Base-by-base conservation (phyloP, 2,888 invertebrate species). In the Lathronympha strigana region DNA sequence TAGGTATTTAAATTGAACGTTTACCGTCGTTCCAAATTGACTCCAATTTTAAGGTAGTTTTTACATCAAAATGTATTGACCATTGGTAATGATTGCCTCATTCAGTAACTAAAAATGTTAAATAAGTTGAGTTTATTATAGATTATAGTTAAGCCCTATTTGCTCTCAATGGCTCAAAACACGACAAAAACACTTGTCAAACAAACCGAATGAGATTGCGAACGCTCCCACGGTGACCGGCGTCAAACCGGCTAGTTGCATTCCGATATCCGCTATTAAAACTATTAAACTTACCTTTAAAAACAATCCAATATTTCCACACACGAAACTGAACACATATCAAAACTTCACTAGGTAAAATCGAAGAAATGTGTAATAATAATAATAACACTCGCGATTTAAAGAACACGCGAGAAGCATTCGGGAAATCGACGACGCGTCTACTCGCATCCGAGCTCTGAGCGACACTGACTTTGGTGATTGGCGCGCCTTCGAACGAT, bases 161-260 rank as follows among this genome's bases (percentile, higher is more conserved):
- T 23, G 23, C 40, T 17, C 43, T 13, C 5, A 21, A 15, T n/a
- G 6, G 13, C 9, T 4, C 21, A 21, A 19, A 31, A 55, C 40
- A 31, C 5, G 21, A 55, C 43, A 63, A 66, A 49, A 63, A 75
- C 73, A 78, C 47, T 43, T 75, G 76, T 67, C 70, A 73, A 58
- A 69, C 71, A 72, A 73, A 63, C 72, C 28, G 71, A 71, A 67
- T 66, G 50, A 66, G 45, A 79, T 77, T 74, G 76, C 87, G 82
- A 86, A 78, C 77, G 73, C 84, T 90, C 90, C 88, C 90, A 90
- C 90, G 89, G 81, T 75, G 79, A 80, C 82, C 87, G 87, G 84
- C 86, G 82, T 83, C 81, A 86, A 90, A 89, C 90, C 79, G 84
- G 90, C 90, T 84, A 74, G 70, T 74, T 86, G 84, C 87, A 87